A percentile compares a stretch with the other conserved stretches of the same genome.
These are phyloP conservation scores for Tillus elongatus DNA, from an alignment of 2,888 invertebrate genomes.

Conservation along the genomic window DNA sequence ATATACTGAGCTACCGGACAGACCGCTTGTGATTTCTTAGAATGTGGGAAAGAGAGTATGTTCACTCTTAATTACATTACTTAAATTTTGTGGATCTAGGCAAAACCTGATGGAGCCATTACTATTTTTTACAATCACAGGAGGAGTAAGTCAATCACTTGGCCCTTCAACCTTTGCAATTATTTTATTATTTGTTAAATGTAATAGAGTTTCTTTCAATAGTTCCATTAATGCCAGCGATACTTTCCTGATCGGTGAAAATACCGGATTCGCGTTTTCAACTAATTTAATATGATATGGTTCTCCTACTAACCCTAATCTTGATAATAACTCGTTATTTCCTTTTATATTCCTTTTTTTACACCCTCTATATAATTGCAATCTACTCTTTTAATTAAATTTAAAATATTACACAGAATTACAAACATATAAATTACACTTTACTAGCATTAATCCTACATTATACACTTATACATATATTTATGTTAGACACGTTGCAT, in stretches of 20 bases:
- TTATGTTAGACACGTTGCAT: no score
- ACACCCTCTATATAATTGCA: no score
- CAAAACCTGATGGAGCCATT: slow-evolving; percentile 24
- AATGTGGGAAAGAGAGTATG: slow-evolving; percentile 21
- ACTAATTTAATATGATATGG: slow-evolving; percentile 2
- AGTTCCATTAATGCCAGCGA: slow-evolving; percentile 1
- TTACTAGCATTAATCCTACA: no score
- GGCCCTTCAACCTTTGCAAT: neutral
- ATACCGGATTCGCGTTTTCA: neutral
- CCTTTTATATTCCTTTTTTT: neutral
- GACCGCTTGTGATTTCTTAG: slow-evolving; percentile 25
- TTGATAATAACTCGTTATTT: slow-evolving; percentile 5
- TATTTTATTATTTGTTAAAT: no score
- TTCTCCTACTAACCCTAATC: slow-evolving; percentile 4
- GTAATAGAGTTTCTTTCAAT: no score
- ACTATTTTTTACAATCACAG: slow-evolving; percentile 18
- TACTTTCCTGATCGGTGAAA: slow-evolving; percentile 7
- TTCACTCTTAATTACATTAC: slow-evolving; percentile 22
- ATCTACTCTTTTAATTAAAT: no score
- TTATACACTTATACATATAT: no score
- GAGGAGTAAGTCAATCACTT: slow-evolving; percentile 14
- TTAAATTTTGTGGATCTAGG: slow-evolving; percentile 28
- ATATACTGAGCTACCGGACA: no score
- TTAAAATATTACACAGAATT: no score
- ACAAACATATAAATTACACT: no score